Evolutionary conservation across 2,888 invertebrate genomes (phyloP).

Genomic region (Ceratothoa steindachneri): DNA sequence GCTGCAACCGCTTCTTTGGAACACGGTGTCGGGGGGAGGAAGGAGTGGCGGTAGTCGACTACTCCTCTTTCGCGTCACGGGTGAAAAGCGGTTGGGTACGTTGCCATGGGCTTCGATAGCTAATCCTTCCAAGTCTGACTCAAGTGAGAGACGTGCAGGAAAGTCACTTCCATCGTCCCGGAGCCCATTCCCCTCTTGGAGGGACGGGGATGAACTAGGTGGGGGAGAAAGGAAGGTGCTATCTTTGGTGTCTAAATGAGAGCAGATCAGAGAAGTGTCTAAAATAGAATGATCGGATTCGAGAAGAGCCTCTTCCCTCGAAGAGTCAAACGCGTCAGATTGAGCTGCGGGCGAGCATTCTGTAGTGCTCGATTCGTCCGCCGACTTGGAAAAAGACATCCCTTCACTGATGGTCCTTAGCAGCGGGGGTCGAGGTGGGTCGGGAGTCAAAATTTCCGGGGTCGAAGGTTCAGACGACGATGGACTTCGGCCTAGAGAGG

Average conservation of each 20-base stretch:
- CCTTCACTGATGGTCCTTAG: slow-evolving; percentile 50
- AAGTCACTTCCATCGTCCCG: not conserved
- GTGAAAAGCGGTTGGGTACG: not conserved
- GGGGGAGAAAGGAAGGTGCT: not conserved
- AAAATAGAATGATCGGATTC: not conserved
- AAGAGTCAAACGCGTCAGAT: not conserved
- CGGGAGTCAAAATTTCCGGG: slow-evolving; percentile 49
- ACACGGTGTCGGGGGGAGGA: not conserved
- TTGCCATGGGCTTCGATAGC: not conserved
- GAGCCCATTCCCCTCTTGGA: not conserved
- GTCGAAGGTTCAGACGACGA: slow-evolving; percentile 55
- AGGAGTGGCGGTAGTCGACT: not conserved
- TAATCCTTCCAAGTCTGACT: not conserved
- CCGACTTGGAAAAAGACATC: slow-evolving; percentile 17
- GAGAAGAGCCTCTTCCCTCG: not conserved
- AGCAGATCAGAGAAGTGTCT: not conserved
- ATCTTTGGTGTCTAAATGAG: not conserved
- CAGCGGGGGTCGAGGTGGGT: slow-evolving; percentile 48
- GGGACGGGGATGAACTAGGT: not conserved
- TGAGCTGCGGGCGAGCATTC: not conserved
- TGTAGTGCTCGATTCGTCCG: not conserved
- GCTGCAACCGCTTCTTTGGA: not conserved
- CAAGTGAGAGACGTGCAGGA: not conserved
- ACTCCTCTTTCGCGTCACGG: not conserved
- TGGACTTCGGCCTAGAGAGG: not conserved